These are phyloP conservation scores for Numenius arquata DNA, from an alignment of 2,113 vertebrate genomes.

Conservation along the genomic window DNA sequence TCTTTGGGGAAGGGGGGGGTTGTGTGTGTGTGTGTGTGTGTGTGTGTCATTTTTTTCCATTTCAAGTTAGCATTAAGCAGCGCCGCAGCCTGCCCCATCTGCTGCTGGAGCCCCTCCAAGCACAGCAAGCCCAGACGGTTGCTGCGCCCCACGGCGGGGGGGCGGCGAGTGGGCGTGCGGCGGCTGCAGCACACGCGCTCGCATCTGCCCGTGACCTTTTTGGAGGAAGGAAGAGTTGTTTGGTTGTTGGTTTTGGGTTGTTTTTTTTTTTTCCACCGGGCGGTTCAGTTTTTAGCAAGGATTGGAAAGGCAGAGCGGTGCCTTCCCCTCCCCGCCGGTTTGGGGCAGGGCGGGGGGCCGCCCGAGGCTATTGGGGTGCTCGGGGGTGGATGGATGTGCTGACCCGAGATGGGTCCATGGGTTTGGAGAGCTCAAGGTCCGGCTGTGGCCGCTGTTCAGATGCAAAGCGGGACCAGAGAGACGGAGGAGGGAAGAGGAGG, in stretches of 20 bases:
- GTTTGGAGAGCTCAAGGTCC: background rate
- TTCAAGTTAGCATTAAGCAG: background rate
- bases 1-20: too few species aligned
- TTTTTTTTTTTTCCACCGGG: background rate
- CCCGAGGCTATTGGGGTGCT: background rate
- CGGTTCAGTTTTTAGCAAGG: background rate
- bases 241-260: background rate
- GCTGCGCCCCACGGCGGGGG: background rate
- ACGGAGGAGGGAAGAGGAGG: background rate
- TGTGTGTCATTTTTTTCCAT: background rate
- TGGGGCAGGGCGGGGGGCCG: rapidly evolving
- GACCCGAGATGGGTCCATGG: background rate
- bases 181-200: background rate
- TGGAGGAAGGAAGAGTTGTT: background rate
- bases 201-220: background rate
- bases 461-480: background rate
- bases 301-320: background rate
- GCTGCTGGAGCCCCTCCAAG: background rate
- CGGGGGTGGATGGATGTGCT: background rate
- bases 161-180: background rate
- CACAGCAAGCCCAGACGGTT: background rate
- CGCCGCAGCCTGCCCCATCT: background rate
- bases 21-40: too few species aligned
- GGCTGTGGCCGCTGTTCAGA: background rate
- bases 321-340: background rate